Percentiles rank a stretch among this genome's conserved stretches.
Evolutionary conservation across 1,140 invertebrate species (phyloP).

Genomic region (Zophobas morio): DNA sequence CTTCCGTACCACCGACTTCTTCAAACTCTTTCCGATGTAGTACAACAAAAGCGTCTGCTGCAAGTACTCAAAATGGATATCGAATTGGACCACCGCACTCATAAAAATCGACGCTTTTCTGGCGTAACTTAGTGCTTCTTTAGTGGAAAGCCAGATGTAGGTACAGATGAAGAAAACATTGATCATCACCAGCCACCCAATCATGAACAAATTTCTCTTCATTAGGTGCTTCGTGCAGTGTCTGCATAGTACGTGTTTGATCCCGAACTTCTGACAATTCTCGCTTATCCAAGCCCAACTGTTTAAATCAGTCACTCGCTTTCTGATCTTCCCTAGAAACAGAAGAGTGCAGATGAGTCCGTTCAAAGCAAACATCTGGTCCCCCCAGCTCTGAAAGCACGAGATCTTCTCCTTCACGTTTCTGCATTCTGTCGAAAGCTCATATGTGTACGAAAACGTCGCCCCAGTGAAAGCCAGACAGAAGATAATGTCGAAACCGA

Average conservation of each 20-base stretch:
- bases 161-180: background rate
- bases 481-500: slow-evolving; percentile 6
- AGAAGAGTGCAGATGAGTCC: slow-evolving; percentile 1
- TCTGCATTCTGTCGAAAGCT: background rate
- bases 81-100: background rate
- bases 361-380: slow-evolving; percentile 10
- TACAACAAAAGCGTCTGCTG: slow-evolving; percentile 1
- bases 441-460: slow-evolving; percentile 6
- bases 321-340: background rate
- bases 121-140: background rate
- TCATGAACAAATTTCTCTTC: background rate
- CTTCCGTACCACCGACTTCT: slow-evolving; percentile 7
- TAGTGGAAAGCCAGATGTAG: background rate
- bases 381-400: slow-evolving; percentile 18
- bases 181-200: background rate
- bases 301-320: slow-evolving; percentile 37
- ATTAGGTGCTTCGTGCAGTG: slow-evolving; percentile 4
- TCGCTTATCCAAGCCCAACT: slow-evolving; percentile 16
- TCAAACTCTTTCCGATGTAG: slow-evolving; percentile 3
- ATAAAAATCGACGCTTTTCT: slow-evolving; percentile 4
- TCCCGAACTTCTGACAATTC: slow-evolving; percentile 29
- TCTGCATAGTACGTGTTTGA: slow-evolving; percentile 20
- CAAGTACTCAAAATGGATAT: slow-evolving; percentile 3
- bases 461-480: background rate
- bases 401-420: slow-evolving; percentile 4